Conservation (phyloP, 1,140 invertebrate species). For the Sminthurinus signatus region DNA sequence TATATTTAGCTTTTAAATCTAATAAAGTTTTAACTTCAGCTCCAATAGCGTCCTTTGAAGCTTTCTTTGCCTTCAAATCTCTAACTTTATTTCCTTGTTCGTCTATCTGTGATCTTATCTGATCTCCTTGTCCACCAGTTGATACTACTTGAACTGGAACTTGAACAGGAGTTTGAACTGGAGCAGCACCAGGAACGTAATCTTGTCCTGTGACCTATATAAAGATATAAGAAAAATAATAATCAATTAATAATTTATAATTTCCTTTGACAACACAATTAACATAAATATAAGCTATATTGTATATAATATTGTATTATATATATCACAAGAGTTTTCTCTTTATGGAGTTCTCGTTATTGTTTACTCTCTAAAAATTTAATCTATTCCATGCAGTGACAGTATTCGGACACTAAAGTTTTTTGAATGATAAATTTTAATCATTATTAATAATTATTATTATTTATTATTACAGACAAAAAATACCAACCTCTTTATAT, state of each 20-base stretch:
- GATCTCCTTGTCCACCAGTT: neutral
- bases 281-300: too few species aligned
- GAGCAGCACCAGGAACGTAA: constrained; percentile 62
- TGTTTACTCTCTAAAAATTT: too few species aligned
- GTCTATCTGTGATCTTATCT: constrained; percentile 25
- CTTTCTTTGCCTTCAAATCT: constrained; percentile 29
- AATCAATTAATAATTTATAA: too few species aligned
- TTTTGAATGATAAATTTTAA: neutral
- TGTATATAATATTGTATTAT: too few species aligned
- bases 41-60: constrained; percentile 41
- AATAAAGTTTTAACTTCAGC: constrained; percentile 47
- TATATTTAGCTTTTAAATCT: constrained; percentile 42
- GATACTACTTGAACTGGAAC: constrained; percentile 44
- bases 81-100: constrained; percentile 43
- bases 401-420: neutral
- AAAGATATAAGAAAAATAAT: neutral
- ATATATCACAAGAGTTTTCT: too few species aligned
- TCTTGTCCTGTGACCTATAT: constrained; percentile 53
- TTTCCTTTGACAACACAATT: too few species aligned
- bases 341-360: too few species aligned
- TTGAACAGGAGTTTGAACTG: too few species aligned
- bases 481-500: constrained; percentile 52
- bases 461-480: too few species aligned
- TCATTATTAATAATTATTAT: too few species aligned
- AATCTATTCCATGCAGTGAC: too few species aligned